A percentile compares a stretch with the other conserved stretches of the same genome.
Evolutionary conservation across 2,888 invertebrate species (phyloP).

Genomic region (Dryadula phaetusa): DNA sequence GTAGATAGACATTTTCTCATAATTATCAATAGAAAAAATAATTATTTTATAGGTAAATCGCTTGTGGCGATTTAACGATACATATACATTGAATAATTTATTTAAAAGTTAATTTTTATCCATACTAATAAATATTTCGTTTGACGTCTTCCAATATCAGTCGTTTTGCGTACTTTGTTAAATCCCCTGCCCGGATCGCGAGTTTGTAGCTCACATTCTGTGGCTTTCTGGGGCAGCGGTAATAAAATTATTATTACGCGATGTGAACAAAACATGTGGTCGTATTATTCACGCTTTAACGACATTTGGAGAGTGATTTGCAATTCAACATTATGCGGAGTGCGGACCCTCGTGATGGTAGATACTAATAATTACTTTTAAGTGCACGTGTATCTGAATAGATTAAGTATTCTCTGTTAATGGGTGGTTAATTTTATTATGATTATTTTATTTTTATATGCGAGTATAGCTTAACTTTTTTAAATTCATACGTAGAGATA

Average conservation of each 20-base stretch:
- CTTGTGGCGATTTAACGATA: too few relatives aligned
- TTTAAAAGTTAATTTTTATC: too few relatives aligned
- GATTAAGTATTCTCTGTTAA: conserved; percentile 31
- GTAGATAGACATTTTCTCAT: too few relatives aligned
- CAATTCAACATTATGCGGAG: conserved; percentile 61
- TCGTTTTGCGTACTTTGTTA: not conserved
- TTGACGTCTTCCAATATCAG: not conserved
- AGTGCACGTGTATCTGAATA: conserved; percentile 66
- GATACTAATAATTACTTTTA: conserved; percentile 64
- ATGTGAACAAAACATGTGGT: conserved; percentile 81
- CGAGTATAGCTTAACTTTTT: not conserved
- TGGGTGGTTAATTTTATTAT: conserved; percentile 2
- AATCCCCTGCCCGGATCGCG: not conserved
- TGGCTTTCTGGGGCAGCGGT: conserved; percentile 43
- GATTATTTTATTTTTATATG: not conserved
- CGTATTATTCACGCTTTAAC: conserved; percentile 75
- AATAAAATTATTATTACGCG: conserved; percentile 68
- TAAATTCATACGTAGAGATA: too few relatives aligned
- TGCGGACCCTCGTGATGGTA: conserved; percentile 59
- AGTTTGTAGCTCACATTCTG: conserved; percentile 7
- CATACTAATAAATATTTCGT: not conserved
- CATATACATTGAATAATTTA: too few relatives aligned
- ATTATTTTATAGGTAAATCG: too few relatives aligned
- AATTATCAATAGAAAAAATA: too few relatives aligned
- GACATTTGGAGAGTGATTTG: conserved; percentile 80